Evolutionary conservation across 1,140 invertebrate genomes (phyloP).

Genomic region (Phthorimaea operculella): DNA sequence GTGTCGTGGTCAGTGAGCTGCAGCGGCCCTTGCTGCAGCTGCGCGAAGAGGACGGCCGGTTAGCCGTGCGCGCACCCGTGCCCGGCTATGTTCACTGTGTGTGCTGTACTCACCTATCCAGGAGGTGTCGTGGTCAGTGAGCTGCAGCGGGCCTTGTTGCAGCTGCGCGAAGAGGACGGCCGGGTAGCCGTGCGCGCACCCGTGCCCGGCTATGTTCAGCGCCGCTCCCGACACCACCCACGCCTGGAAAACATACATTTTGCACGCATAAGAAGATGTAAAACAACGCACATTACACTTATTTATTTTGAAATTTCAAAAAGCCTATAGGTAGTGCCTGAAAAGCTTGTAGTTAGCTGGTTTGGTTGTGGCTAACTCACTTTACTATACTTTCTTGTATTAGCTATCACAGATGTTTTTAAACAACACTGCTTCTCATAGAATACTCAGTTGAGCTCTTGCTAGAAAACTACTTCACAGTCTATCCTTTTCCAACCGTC

Average conservation of each 20-base stretch:
- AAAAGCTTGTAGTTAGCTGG: no score
- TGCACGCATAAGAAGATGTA: background rate
- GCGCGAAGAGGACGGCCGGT: conserved; percentile 54
- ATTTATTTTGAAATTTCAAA: background rate
- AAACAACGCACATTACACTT: background rate
- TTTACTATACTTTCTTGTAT: no score
- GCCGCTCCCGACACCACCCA: conserved; percentile 58
- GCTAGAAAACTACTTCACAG: no score
- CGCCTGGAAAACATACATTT: conserved; percentile 29
- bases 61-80: conserved; percentile 57
- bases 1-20: conserved; percentile 53
- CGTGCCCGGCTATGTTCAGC: conserved; percentile 53
- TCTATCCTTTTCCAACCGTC: no score
- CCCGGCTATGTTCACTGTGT: conserved; percentile 28
- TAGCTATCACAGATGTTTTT: no score
- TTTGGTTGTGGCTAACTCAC: no score
- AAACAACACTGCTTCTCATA: no score
- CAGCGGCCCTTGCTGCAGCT: conserved; percentile 38
- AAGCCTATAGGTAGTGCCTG: background rate
- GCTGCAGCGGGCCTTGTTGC: conserved; percentile 32
- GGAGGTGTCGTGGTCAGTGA: conserved; percentile 55
- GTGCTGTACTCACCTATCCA: conserved; percentile 45
- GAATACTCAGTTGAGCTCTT: no score
- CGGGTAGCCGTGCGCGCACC: conserved; percentile 54
- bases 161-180: conserved; percentile 56